These are phyloP conservation scores for Clivina fossor DNA, from an alignment of 2,888 invertebrate species.

Conservation along the genomic window DNA sequence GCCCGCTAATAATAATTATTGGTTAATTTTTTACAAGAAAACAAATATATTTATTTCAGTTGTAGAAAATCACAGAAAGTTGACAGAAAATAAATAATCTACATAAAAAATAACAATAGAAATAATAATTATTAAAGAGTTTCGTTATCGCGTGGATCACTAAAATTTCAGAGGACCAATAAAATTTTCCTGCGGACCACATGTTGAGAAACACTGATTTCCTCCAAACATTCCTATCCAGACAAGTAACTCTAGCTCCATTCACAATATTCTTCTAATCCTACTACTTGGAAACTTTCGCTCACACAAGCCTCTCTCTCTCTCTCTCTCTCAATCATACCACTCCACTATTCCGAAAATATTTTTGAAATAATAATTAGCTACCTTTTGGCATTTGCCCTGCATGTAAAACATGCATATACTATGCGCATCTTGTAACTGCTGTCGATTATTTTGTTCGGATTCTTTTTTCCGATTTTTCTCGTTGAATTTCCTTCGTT, in stretches of 20 bases:
- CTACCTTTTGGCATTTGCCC: slow-evolving; percentile 78
- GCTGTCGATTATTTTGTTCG: slow-evolving; percentile 54
- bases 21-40: slow-evolving; percentile 12
- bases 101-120: slow-evolving; percentile 6
- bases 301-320: no score
- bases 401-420: slow-evolving; percentile 85
- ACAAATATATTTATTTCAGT: slow-evolving; percentile 16
- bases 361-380: neutral
- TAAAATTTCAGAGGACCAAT: no score
- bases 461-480: slow-evolving; percentile 56
- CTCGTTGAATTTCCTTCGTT: slow-evolving; percentile 53
- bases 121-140: no score
- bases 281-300: no score
- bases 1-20: slow-evolving; percentile 15
- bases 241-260: no score
- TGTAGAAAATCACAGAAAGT: no score
- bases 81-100: slow-evolving; percentile 14
- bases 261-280: no score
- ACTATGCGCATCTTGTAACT: slow-evolving; percentile 67
- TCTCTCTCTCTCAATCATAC: no score
- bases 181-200: no score
- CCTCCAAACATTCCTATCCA: no score
- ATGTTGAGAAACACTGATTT: no score
- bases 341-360: slow-evolving; percentile 5
- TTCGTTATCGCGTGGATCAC: no score